Base-by-base conservation (phyloP, 1,140 invertebrate species). In the Monomorium pharaonis region DNA sequence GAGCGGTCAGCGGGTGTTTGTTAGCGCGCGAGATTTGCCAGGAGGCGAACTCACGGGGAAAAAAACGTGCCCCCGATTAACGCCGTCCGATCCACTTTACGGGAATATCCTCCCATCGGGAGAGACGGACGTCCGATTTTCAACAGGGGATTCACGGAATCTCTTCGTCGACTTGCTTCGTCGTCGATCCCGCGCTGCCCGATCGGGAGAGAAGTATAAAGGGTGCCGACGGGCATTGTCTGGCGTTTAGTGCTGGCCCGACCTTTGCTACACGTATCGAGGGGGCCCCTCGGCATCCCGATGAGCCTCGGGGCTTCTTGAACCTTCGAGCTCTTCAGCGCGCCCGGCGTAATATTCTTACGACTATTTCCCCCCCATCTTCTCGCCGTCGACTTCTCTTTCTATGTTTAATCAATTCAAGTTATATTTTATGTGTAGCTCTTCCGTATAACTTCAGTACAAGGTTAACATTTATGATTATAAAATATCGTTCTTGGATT, bases 221-320 rank as follows among this genome's bases (percentile, higher is more conserved):
- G 89, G 89, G 89, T 90, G 89, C 90, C 90, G 90, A 90, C 90
- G 75, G 84, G 86, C 87, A 91, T 91, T 91, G 90, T 91, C 90
- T 91, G 90, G 89, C 89, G 87, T 91, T 91, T 91, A 91, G 90
- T 91, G 89, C 89, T 90, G 90, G 80, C 90, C 89, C 89, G 90
- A 91, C 90, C 90, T 91, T 89, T 89, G 85, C 87, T 90, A 87
- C 89, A 86, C 85, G 90, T 89, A 91, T 90, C 87, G 87, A n/a
- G 60, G 60, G 42, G 58, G 65, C 72, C 72, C 44, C 51, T 90
- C 84, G 84, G 90, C 76, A 90, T 86, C 89, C 89, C 89, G 84
- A 90, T 90, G 87, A 78, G 87, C 75, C 67, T 62, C 63, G 56
- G 47, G 63, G 51, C 84, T 86, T 87, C 89, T 90, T 90, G 90